Evolutionary conservation across 2,888 invertebrate genomes (phyloP).

Genomic region (Ectemnius lituratus): DNA sequence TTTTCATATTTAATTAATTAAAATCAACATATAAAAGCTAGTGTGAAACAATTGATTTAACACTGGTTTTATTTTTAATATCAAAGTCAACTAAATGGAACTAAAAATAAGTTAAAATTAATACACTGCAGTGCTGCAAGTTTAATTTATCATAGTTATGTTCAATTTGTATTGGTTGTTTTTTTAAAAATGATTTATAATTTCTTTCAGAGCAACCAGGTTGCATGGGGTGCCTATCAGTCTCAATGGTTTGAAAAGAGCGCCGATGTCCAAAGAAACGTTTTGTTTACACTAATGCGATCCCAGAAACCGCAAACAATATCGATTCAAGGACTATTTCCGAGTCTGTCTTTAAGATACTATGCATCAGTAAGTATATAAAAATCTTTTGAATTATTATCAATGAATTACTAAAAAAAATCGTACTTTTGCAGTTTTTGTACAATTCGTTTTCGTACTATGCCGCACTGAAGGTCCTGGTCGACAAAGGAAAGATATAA

Average conservation of each 20-base stretch:
- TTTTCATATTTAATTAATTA: neutral
- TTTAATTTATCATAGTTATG: too few relatives aligned
- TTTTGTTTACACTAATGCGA: constrained; percentile 37
- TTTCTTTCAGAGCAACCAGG: constrained; percentile 27
- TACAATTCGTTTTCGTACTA: neutral
- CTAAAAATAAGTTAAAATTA: too few relatives aligned
- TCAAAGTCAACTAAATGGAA: too few relatives aligned
- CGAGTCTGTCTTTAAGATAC: constrained; percentile 54
- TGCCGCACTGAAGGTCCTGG: neutral
- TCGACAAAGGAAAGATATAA: constrained; percentile 1
- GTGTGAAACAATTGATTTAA: too few relatives aligned
- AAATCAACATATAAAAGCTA: neutral
- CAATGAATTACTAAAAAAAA: neutral
- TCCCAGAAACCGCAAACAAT: constrained; percentile 39
- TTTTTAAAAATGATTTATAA: neutral
- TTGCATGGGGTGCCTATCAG: constrained; percentile 22
- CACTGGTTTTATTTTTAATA: too few relatives aligned
- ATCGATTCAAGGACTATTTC: constrained; percentile 34
- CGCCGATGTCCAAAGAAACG: constrained; percentile 4
- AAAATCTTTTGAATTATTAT: neutral
- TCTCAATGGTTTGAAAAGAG: constrained; percentile 33
- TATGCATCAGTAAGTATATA: constrained; percentile 47
- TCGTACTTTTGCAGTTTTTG: neutral
- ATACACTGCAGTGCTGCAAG: too few relatives aligned
- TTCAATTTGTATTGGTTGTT: neutral